Evolutionary conservation across 2,113 vertebrate genomes (phyloP), one percentile per base, ranked within the genome.

Genomic region (Rhynchomys soricoides): DNA sequence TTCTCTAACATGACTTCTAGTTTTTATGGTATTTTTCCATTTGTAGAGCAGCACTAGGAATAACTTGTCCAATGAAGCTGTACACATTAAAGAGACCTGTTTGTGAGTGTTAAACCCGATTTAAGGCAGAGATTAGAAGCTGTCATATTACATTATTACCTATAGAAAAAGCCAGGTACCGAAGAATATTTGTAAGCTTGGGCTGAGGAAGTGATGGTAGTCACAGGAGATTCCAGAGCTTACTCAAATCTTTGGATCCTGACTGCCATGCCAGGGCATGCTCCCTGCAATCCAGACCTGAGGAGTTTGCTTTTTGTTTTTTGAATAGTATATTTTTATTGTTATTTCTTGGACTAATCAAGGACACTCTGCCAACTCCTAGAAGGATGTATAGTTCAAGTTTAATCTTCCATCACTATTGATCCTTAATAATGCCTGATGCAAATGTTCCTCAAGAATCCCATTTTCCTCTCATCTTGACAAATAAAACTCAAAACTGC

Each of bases 401-500:
- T 77, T 22, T n/a, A 86, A 62, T 19, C 21, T 26, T 7, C 2
- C 21, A n/a, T 7, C 1, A 9, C 16, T 29, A 10, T 11, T 7
- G 40, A 7, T 48, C 21, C 16, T 40, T 22, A 13, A 37, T 24
- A 87, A 86, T 13, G n/a, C 43, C 13, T 48, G 4, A 48, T 21
- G n/a, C 45, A 55, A 45, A 77, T 2, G 5, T 34, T 0, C 0
- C 22, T 43, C 11, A 13, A 10, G 48, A n/a, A 45, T 0, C 4
- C 55, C 10, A 77, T 79, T 19, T 45, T 21, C n/a, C 22, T 75
- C 2, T 4, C 0, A 4, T 3, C 34, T 73, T 64, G 22, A 21
- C 43, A 3, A 26, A 40, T 59, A 31, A 34, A 66, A 81, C 79
- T 86, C 43, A 85, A 43, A 86, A 91, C 22, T 77, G 37, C 55